Evolutionary conservation across 1,140 invertebrate species (phyloP).

Genomic region (Amyelois transitella): DNA sequence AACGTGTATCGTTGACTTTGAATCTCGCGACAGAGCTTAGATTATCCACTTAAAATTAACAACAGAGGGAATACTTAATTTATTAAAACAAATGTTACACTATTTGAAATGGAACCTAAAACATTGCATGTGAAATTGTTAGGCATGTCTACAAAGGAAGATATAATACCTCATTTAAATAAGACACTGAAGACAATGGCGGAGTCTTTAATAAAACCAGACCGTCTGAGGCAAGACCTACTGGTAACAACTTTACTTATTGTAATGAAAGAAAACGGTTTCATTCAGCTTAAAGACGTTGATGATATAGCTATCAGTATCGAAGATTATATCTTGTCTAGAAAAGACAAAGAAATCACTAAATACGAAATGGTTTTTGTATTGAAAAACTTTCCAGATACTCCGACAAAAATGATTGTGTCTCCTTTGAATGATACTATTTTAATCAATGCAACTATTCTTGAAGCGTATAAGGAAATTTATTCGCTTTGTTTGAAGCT

Average conservation of each 20-base stretch:
- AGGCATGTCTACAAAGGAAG: constrained; percentile 12
- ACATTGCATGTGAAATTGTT: not conserved
- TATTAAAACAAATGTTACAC: too few species aligned
- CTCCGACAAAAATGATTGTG: constrained; percentile 26
- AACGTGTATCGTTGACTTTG: not conserved
- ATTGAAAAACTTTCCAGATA: constrained; percentile 18
- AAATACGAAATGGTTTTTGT: constrained; percentile 19
- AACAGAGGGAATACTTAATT: too few species aligned
- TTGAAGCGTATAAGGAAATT: constrained; percentile 15
- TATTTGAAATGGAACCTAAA: not conserved
- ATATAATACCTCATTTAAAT: constrained; percentile 24
- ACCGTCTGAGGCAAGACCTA: constrained; percentile 30
- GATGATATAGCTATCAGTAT: constrained; percentile 10
- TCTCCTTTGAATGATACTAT: constrained; percentile 18
- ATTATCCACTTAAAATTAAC: too few species aligned
- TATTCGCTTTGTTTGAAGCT: constrained; percentile 29
- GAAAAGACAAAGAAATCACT: constrained; percentile 9
- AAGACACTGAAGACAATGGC: constrained; percentile 28
- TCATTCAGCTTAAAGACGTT: constrained; percentile 23
- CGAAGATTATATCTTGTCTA: constrained; percentile 20
- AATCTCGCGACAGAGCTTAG: too few species aligned
- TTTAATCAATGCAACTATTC: constrained; percentile 29
- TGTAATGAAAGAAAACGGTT: constrained; percentile 38
- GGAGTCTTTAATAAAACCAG: constrained; percentile 38
- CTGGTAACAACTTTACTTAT: constrained; percentile 35